Percentiles rank a stretch among this genome's conserved stretches.
Evolutionary conservation across 2,113 vertebrate genomes (phyloP).

Genomic region (Sphyrna mokarran): DNA sequence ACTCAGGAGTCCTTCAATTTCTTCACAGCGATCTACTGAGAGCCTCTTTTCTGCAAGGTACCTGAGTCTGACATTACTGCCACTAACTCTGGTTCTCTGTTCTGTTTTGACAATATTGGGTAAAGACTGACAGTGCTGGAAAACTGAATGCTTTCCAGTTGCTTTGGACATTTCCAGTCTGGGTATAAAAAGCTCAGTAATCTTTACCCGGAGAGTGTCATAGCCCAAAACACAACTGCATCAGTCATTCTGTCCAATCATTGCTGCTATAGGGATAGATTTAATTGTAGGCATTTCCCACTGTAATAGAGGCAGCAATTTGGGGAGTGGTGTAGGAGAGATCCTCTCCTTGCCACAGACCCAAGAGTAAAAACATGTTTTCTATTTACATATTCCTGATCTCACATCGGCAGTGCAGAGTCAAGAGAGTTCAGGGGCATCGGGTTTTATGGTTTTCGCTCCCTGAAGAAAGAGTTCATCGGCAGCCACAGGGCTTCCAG

Average conservation of each 20-base stretch:
- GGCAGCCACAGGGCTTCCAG: too few species aligned
- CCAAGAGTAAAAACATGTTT: neutral
- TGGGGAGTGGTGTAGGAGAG: neutral
- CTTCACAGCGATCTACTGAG: constrained; percentile 70
- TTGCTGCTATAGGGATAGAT: neutral
- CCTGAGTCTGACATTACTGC: neutral
- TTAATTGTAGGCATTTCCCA: neutral
- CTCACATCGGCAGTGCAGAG: neutral
- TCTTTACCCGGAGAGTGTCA: neutral
- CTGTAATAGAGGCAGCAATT: too few species aligned
- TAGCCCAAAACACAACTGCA: neutral
- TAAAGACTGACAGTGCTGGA: neutral
- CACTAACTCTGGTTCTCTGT: neutral
- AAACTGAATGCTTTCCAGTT: neutral
- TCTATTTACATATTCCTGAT: neutral
- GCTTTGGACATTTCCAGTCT: neutral
- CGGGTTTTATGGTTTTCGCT: too few species aligned
- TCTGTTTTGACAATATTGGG: neutral
- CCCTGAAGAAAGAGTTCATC: too few species aligned
- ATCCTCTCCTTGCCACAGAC: neutral
- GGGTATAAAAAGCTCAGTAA: neutral
- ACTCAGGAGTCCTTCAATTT: constrained; percentile 61
- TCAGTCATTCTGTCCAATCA: neutral
- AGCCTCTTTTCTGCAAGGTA: constrained; percentile 80
- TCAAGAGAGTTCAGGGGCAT: too few species aligned